Evolutionary conservation across 2,797 vertebrate genomes (phyloP).

Genomic region (Sarcoramphus papa): DNA sequence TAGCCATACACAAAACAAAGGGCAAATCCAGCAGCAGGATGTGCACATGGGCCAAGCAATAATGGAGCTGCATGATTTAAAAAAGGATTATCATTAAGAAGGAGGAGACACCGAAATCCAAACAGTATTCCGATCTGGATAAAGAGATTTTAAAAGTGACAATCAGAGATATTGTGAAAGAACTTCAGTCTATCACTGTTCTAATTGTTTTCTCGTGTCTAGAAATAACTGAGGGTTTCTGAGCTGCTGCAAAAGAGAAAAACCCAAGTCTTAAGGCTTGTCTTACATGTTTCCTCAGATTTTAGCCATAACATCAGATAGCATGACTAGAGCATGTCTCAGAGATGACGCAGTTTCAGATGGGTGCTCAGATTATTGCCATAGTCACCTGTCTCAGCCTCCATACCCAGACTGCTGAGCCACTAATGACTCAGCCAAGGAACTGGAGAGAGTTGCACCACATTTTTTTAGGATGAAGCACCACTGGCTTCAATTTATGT

Average conservation of each 20-base stretch:
- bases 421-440: not conserved
- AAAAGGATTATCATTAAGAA: not conserved
- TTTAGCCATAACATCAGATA: not conserved
- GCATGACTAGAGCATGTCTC: not conserved
- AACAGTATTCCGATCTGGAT: not conserved
- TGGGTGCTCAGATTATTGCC: not conserved
- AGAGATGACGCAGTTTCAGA: not conserved
- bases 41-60: not conserved
- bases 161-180: slow-evolving; percentile 25
- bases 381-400: not conserved
- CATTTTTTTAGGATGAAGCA: not conserved
- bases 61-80: not conserved
- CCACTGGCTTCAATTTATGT: not conserved
- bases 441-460: not conserved
- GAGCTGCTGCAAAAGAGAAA: not conserved
- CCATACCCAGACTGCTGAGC: not conserved
- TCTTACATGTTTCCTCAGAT: fast-evolving
- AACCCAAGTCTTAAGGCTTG: not conserved
- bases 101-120: not conserved
- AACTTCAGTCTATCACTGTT: not conserved
- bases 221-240: not conserved
- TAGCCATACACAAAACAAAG: slow-evolving; percentile 7
- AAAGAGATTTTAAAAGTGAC: not conserved
- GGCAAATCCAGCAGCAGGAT: not conserved
- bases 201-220: not conserved